These are phyloP conservation scores for Anneissia japonica DNA, from an alignment of 35 echinoderm and acorn worm species.

Conservation along the genomic window DNA sequence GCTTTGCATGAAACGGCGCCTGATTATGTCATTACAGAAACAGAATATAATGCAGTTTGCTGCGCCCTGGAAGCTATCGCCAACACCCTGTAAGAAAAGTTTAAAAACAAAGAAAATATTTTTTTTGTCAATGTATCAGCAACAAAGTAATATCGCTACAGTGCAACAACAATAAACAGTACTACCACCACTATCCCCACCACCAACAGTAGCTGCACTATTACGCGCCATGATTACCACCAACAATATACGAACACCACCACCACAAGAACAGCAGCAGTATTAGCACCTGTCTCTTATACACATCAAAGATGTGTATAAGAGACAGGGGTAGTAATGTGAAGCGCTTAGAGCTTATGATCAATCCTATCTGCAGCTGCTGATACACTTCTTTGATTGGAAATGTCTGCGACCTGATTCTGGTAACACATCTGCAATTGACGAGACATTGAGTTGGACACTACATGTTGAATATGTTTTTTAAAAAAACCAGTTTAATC, in stretches of 20 bases:
- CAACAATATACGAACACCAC: too few relatives aligned
- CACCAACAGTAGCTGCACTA: too few relatives aligned
- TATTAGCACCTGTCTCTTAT: too few relatives aligned
- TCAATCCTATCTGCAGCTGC: neutral
- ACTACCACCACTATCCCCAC: too few relatives aligned
- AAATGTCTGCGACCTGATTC: neutral
- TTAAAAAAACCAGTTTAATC: too few relatives aligned
- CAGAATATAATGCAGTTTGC: neutral
- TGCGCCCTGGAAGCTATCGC: neutral
- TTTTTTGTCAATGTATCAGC: too few relatives aligned
- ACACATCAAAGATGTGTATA: neutral
- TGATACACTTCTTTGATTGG: neutral
- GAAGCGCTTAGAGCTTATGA: neutral
- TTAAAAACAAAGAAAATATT: neutral
- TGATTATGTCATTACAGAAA: neutral
- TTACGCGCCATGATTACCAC: too few relatives aligned
- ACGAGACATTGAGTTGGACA: too few relatives aligned
- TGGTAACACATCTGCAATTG: neutral
- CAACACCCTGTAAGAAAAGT: neutral
- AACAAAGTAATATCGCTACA: too few relatives aligned
- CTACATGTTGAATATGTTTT: too few relatives aligned
- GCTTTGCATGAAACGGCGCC: neutral
- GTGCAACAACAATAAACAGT: too few relatives aligned
- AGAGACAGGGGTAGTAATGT: neutral
- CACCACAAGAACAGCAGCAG: too few relatives aligned